Conservation (phyloP, 2,888 invertebrate genomes). For the Eumacrocentrus americanus region DNA sequence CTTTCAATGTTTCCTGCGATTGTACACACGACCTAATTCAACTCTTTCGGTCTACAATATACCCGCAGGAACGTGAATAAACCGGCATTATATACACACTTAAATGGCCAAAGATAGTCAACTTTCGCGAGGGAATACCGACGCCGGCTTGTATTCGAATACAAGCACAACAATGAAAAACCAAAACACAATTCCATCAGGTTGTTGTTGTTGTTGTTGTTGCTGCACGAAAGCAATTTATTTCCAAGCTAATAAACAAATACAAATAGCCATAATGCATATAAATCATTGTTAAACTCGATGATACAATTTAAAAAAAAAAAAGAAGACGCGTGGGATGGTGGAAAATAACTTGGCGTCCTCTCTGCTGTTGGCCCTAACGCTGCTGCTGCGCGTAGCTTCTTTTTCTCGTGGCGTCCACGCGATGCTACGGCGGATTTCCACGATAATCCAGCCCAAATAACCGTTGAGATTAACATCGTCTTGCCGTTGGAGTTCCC, state of each 20-base stretch:
- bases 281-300: not conserved
- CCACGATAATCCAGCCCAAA: not conserved
- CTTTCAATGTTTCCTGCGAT: not conserved
- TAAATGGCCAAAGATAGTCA: not conserved
- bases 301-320: not conserved
- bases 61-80: not conserved
- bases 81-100: not conserved
- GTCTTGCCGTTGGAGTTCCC: too few relatives aligned
- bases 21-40: slow-evolving; percentile 8
- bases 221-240: too few relatives aligned
- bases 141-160: slow-evolving; percentile 16
- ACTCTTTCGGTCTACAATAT: not conserved
- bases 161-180: not conserved
- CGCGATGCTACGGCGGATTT: not conserved
- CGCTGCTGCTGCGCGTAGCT: slow-evolving; percentile 17
- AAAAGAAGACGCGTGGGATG: slow-evolving; percentile 36
- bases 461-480: not conserved
- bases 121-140: slow-evolving; percentile 14
- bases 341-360: slow-evolving; percentile 44
- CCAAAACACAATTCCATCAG: slow-evolving; percentile 7
- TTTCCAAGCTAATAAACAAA: too few relatives aligned
- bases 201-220: too few relatives aligned
- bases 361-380: slow-evolving; percentile 39
- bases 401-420: not conserved
- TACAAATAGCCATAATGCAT: too few relatives aligned